phyloP scores from a whole-genome alignment of 2,888 invertebrate species.

The Leptinotarsa rubiginosa region DNA sequence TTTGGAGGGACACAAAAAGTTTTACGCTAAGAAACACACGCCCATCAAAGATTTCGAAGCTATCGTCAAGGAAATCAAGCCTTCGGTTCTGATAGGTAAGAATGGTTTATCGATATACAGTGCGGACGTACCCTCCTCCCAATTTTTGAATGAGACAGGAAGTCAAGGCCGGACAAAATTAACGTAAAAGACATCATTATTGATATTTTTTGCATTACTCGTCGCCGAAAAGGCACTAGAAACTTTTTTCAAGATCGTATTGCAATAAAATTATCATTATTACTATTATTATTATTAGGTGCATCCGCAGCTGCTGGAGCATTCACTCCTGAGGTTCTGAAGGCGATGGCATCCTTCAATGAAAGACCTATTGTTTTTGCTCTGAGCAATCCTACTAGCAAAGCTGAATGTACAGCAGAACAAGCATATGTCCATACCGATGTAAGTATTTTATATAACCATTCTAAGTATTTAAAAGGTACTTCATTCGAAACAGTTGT shows the following conservation, averaged over 20 bases:
- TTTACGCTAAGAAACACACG: conserved; percentile 82
- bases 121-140: too few relatives aligned
- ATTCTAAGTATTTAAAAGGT: background rate
- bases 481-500: too few relatives aligned
- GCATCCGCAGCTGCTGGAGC: conserved; percentile 93
- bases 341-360: conserved; percentile 87
- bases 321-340: conserved; percentile 88
- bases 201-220: too few relatives aligned
- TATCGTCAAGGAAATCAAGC: conserved; percentile 86
- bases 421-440: conserved; percentile 92
- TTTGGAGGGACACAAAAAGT: conserved; percentile 77
- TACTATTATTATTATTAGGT: conserved; percentile 69
- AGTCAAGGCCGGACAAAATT: too few relatives aligned
- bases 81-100: conserved; percentile 88
- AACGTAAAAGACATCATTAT: too few relatives aligned
- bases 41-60: conserved; percentile 83
- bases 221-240: too few relatives aligned
- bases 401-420: conserved; percentile 98
- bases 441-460: conserved; percentile 66
- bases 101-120: conserved; percentile 32
- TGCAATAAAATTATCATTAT: too few relatives aligned
- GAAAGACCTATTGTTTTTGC: conserved; percentile 95
- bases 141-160: too few relatives aligned
- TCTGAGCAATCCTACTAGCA: conserved; percentile 96
- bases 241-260: too few relatives aligned